Evolutionary conservation across 2,797 vertebrate genomes (phyloP).

Genomic region (Chaunax sp.): DNA sequence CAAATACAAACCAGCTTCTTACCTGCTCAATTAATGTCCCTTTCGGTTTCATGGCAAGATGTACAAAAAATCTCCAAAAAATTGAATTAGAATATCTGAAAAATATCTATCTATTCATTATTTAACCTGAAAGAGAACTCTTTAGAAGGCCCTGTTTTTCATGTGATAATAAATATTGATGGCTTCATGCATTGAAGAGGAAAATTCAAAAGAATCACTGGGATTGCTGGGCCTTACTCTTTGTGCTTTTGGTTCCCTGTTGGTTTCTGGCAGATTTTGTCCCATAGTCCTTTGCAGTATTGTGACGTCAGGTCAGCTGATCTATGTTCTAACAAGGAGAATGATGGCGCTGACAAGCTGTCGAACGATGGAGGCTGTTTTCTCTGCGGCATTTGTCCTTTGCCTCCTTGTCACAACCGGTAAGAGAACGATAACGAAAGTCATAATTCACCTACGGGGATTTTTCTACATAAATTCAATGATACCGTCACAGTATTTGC

Average conservation of each 20-base stretch:
- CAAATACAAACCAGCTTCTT: no score
- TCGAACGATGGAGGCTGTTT: slow-evolving; percentile 65
- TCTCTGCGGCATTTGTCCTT: slow-evolving; percentile 47
- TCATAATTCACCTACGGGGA: fast-evolving
- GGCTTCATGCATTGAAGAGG: no score
- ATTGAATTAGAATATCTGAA: no score
- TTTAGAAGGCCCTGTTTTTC: no score
- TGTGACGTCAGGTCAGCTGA: slow-evolving; percentile 74
- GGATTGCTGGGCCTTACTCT: background rate
- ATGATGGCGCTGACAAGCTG: slow-evolving; percentile 63
- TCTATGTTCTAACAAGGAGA: slow-evolving; percentile 37
- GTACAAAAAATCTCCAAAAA: no score
- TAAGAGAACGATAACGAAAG: slow-evolving; percentile 36
- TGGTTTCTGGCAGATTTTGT: background rate
- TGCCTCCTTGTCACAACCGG: slow-evolving; percentile 43
- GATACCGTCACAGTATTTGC: background rate
- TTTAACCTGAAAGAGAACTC: no score
- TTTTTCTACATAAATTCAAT: fast-evolving
- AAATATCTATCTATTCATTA: no score
- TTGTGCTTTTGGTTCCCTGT: background rate
- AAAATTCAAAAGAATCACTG: no score
- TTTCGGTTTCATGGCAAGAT: no score
- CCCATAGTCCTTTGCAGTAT: slow-evolving; percentile 23
- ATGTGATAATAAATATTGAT: no score
- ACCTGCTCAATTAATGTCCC: no score